Percentiles rank a stretch among this genome's conserved stretches.
These are phyloP conservation scores for Agriotes lineatus DNA, from an alignment of 2,888 invertebrate species.

Conservation along the genomic window DNA sequence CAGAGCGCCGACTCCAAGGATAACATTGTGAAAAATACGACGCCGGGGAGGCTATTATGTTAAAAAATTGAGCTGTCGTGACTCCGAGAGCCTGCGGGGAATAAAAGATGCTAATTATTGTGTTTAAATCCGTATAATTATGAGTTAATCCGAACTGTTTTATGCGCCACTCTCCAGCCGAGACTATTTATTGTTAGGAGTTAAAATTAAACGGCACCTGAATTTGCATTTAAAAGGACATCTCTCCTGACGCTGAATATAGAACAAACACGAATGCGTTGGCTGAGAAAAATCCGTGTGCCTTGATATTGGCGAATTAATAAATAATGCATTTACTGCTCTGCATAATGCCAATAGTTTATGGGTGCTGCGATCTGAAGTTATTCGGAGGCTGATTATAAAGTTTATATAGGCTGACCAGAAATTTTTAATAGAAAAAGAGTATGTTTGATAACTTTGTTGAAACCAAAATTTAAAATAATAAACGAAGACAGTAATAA, in stretches of 20 bases:
- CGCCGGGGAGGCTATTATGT: background rate
- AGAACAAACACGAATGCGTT: constrained; percentile 6
- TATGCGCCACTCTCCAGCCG: constrained; percentile 9
- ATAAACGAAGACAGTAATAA: no score
- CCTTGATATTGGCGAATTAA: constrained; percentile 19
- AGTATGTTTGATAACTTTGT: no score
- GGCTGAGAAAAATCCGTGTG: background rate
- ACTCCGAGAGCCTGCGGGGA: constrained; percentile 10
- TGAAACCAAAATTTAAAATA: no score
- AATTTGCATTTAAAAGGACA: constrained; percentile 35
- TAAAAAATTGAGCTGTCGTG: constrained; percentile 24
- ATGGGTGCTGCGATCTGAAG: background rate
- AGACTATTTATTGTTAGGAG: constrained; percentile 13
- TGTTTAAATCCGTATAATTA: constrained; percentile 11
- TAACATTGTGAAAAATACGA: constrained; percentile 20
- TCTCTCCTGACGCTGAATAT: constrained; percentile 24
- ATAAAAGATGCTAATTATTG: constrained; percentile 19
- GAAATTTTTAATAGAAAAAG: no score
- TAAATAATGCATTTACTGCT: constrained; percentile 26
- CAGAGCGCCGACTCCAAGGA: constrained; percentile 24
- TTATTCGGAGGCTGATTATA: no score
- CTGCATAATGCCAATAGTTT: constrained; percentile 19
- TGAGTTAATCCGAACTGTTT: constrained; percentile 22
- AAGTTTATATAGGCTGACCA: no score
- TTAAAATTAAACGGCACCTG: constrained; percentile 16